Evolutionary conservation across 2,888 invertebrate species (phyloP), one percentile per base, ranked within the genome.

Genomic region (Nasonovia ribisnigri): DNA sequence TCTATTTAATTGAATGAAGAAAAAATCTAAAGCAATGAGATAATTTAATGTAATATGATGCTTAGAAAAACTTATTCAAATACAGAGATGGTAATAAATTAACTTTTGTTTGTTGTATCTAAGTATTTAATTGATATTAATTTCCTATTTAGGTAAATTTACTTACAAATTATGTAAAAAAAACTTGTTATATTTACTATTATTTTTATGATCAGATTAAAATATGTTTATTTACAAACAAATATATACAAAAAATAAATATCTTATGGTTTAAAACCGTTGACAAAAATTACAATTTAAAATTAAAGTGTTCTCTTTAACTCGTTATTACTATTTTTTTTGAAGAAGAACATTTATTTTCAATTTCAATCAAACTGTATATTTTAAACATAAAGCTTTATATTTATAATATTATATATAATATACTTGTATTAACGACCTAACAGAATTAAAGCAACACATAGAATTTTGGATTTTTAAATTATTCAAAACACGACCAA

Each of bases 401-500:
- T 67, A 4, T 67, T 67, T 67, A 20, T 5, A 54, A 20, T 51
- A 51, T 51, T 0, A 51, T 51, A 51, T 51, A 54, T 54, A 6
- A 1, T 46, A 46, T 46, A 67, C 16, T 16, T 16, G 16, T n/a
- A 16, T n/a, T 16, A 67, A 67, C 36, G 20, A 16, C 0, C n/a
- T 16, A n/a, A 67, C 16, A 36, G 36, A 16, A 67, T 67, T 16
- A 67, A 67, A 36, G 67, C 16, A n/a, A 67, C 2, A 67, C 5
- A 36, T 16, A 36, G 5, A 67, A 67, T 67, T 67, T 67, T 20
- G n/a, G 36, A 26, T 67, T 67, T 67, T 67, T 77, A 20, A 77
- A 77, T 77, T 77, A 77, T 77, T 77, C 77, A 77, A 77, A 36
- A 77, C 77, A 77, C 77, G 77, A 36, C 36, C 77, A 77, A 36